Conservation (phyloP, 2,113 vertebrate species). For the Ctenodactylus gundi region DNA sequence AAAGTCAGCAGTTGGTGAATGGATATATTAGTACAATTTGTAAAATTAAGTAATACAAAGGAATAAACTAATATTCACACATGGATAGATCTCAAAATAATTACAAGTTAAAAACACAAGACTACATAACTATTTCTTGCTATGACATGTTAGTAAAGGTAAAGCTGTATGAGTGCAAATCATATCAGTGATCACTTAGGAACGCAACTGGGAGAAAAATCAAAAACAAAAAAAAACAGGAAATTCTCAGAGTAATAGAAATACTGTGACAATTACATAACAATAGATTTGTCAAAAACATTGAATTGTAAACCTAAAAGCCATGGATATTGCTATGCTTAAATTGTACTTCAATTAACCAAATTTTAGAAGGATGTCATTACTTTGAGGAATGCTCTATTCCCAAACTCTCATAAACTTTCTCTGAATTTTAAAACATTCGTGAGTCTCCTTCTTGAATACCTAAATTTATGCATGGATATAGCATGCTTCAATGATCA, state of each 20-base stretch:
- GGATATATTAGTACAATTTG: neutral
- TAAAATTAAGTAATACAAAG: neutral
- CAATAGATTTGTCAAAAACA: conserved; percentile 14
- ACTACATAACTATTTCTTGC: neutral
- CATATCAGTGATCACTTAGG: neutral
- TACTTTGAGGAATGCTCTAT: conserved; percentile 24
- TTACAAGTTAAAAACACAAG: neutral
- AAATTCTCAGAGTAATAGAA: neutral
- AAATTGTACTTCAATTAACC: conserved; percentile 38
- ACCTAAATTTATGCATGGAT: neutral
- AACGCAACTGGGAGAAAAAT: neutral
- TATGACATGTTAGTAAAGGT: neutral
- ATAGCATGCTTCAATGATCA: conserved; percentile 37
- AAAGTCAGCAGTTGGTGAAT: neutral
- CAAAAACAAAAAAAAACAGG: neutral
- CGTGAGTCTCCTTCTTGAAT: conserved; percentile 5
- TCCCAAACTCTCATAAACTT: conserved; percentile 21
- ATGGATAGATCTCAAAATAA: neutral
- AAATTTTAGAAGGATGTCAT: conserved; percentile 12
- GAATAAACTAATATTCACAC: neutral
- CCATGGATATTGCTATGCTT: neutral
- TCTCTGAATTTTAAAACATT: conserved; percentile 28
- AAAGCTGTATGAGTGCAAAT: neutral
- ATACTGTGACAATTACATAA: neutral
- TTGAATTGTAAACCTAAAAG: neutral